phyloP scores from a whole-genome alignment of 1,140 invertebrate species.

The Hyphantria cunea region DNA sequence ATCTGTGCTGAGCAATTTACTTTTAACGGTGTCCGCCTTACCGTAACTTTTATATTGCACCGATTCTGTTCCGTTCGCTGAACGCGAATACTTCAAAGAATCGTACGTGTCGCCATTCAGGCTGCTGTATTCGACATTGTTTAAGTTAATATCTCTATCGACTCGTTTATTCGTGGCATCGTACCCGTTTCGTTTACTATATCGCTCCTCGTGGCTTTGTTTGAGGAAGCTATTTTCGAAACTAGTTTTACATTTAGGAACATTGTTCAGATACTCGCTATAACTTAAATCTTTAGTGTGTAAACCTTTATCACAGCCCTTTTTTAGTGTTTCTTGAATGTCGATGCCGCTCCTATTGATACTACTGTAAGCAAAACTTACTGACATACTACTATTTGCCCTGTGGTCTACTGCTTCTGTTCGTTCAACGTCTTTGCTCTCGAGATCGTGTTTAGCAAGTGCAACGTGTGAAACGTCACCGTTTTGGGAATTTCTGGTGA shows the following conservation, averaged over 20 bases:
- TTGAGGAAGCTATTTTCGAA: slow-evolving; percentile 78
- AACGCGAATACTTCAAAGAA: slow-evolving; percentile 77
- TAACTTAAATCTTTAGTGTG: slow-evolving; percentile 72
- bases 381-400: slow-evolving; percentile 56
- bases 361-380: slow-evolving; percentile 62
- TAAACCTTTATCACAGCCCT: slow-evolving; percentile 78
- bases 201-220: slow-evolving; percentile 70
- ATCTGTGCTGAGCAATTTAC: slow-evolving; percentile 74
- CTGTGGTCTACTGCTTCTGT: slow-evolving; percentile 53
- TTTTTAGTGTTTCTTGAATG: slow-evolving; percentile 75
- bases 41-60: slow-evolving; percentile 75
- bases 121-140: slow-evolving; percentile 71
- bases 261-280: slow-evolving; percentile 76
- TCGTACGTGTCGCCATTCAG: slow-evolving; percentile 70
- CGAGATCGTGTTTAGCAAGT: slow-evolving; percentile 70
- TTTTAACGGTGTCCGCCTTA: slow-evolving; percentile 74
- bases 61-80: slow-evolving; percentile 75
- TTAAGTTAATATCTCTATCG: slow-evolving; percentile 70
- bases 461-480: slow-evolving; percentile 65
- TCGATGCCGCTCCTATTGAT: slow-evolving; percentile 68
- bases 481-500: slow-evolving; percentile 53
- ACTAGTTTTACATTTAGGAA: slow-evolving; percentile 80
- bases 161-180: slow-evolving; percentile 62
- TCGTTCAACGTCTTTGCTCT: slow-evolving; percentile 65
- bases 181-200: slow-evolving; percentile 71